A percentile compares a stretch with the other conserved stretches of the same genome.
Evolutionary conservation across 1,140 invertebrate species (phyloP).

Genomic region (Lepidurus arcticus): DNA sequence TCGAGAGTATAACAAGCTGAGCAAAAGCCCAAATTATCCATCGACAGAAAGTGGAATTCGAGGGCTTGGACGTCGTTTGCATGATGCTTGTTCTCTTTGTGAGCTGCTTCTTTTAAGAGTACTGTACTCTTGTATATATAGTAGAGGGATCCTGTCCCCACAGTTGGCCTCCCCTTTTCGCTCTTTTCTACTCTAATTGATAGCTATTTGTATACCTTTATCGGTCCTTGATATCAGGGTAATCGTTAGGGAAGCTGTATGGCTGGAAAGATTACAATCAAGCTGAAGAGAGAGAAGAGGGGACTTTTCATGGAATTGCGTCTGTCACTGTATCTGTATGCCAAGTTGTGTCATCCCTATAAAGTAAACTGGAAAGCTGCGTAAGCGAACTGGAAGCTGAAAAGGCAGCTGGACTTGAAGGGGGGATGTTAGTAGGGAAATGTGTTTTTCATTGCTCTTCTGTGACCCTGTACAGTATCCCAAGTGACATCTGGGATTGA

Average conservation of each 20-base stretch:
- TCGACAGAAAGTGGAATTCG: neutral
- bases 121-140: neutral
- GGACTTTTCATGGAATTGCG: neutral
- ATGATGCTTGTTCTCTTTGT: neutral
- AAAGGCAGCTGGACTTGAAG: neutral
- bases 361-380: neutral
- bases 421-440: too few relatives aligned
- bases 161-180: neutral
- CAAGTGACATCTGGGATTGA: constrained; percentile 16
- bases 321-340: neutral
- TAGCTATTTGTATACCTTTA: constrained; percentile 22
- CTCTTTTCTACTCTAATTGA: neutral
- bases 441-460: neutral
- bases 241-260: constrained; percentile 19
- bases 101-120: too few relatives aligned
- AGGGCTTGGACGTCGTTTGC: neutral
- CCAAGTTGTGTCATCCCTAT: neutral
- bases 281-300: neutral
- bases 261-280: constrained; percentile 7
- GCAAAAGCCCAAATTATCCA: neutral
- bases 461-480: neutral
- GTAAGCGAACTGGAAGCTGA: neutral
- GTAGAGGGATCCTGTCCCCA: neutral
- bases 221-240: constrained; percentile 21
- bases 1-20: too few relatives aligned